Base-by-base conservation (phyloP, 2,797 vertebrate genomes). In the Cetoscarus ocellatus region DNA sequence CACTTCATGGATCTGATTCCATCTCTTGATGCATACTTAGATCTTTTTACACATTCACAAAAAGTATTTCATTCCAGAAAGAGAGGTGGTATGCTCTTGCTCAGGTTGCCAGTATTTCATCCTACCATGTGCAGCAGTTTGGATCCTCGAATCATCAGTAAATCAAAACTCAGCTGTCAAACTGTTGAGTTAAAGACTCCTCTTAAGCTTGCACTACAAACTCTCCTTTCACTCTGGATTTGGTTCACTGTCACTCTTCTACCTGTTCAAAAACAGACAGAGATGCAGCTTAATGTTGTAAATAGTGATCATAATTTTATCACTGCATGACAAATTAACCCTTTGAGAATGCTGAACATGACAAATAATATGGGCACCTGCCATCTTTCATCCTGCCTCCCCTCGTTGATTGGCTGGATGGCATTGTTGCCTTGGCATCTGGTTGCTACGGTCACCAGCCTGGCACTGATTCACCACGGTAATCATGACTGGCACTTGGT, bases 401-500 rank as follows among this genome's bases (percentile, higher is more conserved):
- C 50, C 51, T 61, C 45, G 48, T 67, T 85, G 73, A 88, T 72
- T 82, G 83, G 79, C 84, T 80, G 82, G 83, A 60, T 72, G 70
- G 77, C 75, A 75, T 83, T 69, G 85, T 86, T 88, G 88, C 83
- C 79, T 72, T 84, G 91, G 86, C 82, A 86, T 86, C 82, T 85
- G 80, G 87, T 89, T 88, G 55, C 81, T 80, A 81, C 61, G 74
- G 86, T 86, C 87, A 87, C 86, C 90, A 80, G 80, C 79, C 84
- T 93, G 90, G 88, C 90, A 71, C 74, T 9, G 71, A 77, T 91
- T 89, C 93, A 92, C 86, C 56, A 34, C 70, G 73, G 70, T 89
- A 88, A 91, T 92, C 83, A 86, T 86, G 85, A 90, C 83, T 89
- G 90, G 79, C 86, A 88, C 71, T 75, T 68, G 87, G 86, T 91